phyloP scores from a whole-genome alignment of 2,113 vertebrate species.

The Sapayoa aenigma region DNA sequence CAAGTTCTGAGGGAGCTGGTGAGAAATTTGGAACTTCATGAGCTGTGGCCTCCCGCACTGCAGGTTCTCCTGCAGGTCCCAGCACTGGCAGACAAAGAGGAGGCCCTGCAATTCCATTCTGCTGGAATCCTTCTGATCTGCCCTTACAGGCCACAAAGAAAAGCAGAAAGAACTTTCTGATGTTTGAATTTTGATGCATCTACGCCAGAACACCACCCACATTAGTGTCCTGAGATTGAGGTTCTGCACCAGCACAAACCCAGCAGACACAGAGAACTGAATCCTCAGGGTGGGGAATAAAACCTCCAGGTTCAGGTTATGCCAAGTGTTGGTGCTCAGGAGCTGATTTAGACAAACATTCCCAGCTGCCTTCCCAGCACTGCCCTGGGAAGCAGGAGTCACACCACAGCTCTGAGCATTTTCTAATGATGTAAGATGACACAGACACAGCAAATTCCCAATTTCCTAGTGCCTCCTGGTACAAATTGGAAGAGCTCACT shows the following conservation, averaged over 20 bases:
- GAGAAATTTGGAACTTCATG: not conserved
- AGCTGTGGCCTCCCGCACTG: not conserved
- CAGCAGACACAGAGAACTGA: not conserved
- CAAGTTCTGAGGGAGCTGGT: not conserved
- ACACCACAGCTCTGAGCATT: not conserved
- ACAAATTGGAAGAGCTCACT: constrained; percentile 26
- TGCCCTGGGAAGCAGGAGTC: constrained; percentile 1
- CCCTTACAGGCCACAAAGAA: not conserved
- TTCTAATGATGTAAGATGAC: not conserved
- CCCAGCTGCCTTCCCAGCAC: not conserved
- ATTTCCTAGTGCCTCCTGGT: not conserved
- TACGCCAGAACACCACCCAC: not conserved
- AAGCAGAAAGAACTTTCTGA: not conserved
- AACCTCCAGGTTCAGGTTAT: not conserved
- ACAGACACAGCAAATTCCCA: not conserved
- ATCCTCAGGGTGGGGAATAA: not conserved
- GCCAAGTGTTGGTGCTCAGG: not conserved
- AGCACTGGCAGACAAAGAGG: not conserved
- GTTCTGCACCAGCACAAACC: not conserved
- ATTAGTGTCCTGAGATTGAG: not conserved
- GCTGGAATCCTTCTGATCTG: not conserved
- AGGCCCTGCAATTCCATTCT: not conserved
- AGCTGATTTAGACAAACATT: not conserved
- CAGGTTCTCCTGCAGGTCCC: not conserved
- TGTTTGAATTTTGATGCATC: not conserved